Percentiles rank a stretch among this genome's conserved stretches.
Evolutionary conservation across 2,113 vertebrate genomes (phyloP).

Genomic region (Bubalus kerabau): DNA sequence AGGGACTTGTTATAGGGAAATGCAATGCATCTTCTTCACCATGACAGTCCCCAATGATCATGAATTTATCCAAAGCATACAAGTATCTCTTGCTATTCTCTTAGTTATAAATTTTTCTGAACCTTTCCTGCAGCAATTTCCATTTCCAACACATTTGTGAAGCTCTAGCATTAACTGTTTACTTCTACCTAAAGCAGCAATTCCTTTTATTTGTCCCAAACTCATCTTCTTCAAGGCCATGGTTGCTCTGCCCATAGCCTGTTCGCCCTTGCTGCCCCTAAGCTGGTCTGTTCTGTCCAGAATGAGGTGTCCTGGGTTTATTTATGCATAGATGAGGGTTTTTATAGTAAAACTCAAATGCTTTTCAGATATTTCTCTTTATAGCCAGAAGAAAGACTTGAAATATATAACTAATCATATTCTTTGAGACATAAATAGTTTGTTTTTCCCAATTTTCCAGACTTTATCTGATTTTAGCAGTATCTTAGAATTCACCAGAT

Average conservation of each 20-base stretch:
- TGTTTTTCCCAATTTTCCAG: background rate
- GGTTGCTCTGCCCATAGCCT: background rate
- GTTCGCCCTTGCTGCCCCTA: background rate
- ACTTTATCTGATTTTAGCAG: background rate
- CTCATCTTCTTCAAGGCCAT: background rate
- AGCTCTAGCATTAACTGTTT: background rate
- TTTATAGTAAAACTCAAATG: background rate
- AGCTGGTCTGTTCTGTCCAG: background rate
- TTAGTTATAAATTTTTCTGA: background rate
- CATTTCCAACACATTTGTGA: background rate
- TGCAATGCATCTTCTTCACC: background rate
- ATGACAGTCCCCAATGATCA: background rate
- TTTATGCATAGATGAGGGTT: background rate
- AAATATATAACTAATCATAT: background rate
- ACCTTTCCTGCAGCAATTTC: slow-evolving; percentile 30
- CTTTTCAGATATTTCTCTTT: background rate
- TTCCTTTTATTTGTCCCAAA: background rate
- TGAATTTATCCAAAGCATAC: background rate
- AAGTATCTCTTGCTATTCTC: background rate
- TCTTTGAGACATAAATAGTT: background rate
- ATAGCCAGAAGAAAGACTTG: background rate
- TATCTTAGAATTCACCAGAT: background rate
- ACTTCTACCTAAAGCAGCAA: background rate
- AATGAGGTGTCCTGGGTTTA: background rate
- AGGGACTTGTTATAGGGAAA: slow-evolving; percentile 38